These are phyloP conservation scores for Brenthis ino DNA, from an alignment of 2,888 invertebrate genomes.

Conservation along the genomic window DNA sequence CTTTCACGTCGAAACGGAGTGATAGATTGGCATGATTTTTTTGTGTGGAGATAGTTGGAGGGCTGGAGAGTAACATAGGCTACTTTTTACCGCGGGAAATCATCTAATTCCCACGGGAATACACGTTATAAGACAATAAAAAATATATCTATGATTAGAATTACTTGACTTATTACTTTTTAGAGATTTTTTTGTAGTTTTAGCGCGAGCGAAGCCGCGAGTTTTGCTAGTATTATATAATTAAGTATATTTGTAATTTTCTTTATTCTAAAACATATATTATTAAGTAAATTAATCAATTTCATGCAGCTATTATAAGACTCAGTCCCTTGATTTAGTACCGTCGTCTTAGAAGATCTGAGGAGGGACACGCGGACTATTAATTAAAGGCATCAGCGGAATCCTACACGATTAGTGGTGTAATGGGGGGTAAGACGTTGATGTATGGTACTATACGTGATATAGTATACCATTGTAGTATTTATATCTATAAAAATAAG, in stretches of 20 bases:
- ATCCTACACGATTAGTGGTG: conserved; percentile 74
- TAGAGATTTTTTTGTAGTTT: too few species aligned
- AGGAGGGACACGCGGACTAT: conserved; percentile 59
- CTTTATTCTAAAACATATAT: background rate
- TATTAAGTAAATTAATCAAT: conserved; percentile 19
- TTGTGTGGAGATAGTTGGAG: too few species aligned
- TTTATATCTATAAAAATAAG: background rate
- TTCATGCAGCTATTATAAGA: conserved; percentile 24
- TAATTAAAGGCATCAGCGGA: conserved; percentile 71
- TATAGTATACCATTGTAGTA: conserved; percentile 6
- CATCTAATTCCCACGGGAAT: too few species aligned
- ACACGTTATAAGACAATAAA: too few species aligned
- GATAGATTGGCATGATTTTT: too few species aligned
- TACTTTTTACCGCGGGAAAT: too few species aligned
- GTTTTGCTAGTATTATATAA: too few species aligned
- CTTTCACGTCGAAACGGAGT: too few species aligned
- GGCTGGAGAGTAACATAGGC: too few species aligned
- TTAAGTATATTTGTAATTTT: background rate
- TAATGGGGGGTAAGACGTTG: conserved; percentile 68
- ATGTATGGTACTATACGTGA: conserved; percentile 48
- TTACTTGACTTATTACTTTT: too few species aligned
- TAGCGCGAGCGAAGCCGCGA: too few species aligned
- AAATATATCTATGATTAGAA: too few species aligned
- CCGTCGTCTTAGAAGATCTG: conserved; percentile 46
- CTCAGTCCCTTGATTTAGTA: conserved; percentile 36